phyloP scores from a whole-genome alignment of 2,888 invertebrate species.

The Ochropleura leucogaster region DNA sequence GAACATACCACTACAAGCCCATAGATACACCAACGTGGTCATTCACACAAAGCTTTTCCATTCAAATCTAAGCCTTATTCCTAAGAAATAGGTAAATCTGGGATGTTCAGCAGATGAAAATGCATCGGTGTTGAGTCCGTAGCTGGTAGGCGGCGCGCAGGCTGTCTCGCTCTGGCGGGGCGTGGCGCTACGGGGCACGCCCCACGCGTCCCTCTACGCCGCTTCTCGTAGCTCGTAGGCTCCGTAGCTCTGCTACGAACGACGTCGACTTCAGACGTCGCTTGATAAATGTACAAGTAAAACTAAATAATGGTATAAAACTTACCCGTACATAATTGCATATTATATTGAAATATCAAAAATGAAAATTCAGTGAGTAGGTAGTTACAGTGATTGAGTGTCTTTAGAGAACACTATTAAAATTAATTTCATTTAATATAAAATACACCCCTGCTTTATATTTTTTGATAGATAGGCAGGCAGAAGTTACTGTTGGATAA shows the following conservation, averaged over 20 bases:
- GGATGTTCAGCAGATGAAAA: slow-evolving; percentile 66
- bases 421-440: neutral
- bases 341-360: neutral
- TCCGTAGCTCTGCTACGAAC: slow-evolving; percentile 68
- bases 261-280: slow-evolving; percentile 62
- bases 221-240: slow-evolving; percentile 68
- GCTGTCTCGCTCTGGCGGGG: slow-evolving; percentile 84
- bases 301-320: slow-evolving; percentile 26
- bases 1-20: slow-evolving; percentile 68
- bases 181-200: slow-evolving; percentile 83
- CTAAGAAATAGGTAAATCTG: slow-evolving; percentile 53
- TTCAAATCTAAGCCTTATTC: slow-evolving; percentile 73
- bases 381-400: neutral
- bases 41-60: slow-evolving; percentile 18
- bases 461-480: neutral
- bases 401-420: neutral
- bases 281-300: slow-evolving; percentile 50
- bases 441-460: neutral
- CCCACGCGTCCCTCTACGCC: slow-evolving; percentile 71
- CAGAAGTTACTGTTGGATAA: neutral
- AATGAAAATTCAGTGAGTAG: neutral
- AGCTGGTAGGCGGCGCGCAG: slow-evolving; percentile 82
- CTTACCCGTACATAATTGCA: slow-evolving; percentile 12
- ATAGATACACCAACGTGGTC: slow-evolving; percentile 47
- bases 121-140: slow-evolving; percentile 69